A percentile compares a stretch with the other conserved stretches of the same genome.
Conservation (phyloP, 1,140 invertebrate genomes). For the Maniola jurtina region DNA sequence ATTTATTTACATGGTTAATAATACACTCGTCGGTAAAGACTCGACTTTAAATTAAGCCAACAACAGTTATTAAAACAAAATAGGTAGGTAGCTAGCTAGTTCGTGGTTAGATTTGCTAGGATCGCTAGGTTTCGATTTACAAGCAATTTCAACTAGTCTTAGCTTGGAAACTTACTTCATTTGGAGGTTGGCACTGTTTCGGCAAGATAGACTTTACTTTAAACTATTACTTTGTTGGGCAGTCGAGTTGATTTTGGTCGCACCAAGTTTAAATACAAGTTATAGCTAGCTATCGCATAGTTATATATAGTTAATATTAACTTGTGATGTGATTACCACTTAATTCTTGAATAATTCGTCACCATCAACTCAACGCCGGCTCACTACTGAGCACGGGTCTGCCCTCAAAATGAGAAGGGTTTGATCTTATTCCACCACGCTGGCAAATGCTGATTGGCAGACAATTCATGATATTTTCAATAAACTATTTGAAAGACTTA, state of each 20-base stretch:
- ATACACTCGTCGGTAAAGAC: background rate
- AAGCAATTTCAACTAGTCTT: slow-evolving; percentile 16
- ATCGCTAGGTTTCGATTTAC: slow-evolving; percentile 16
- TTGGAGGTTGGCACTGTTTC: slow-evolving; percentile 16
- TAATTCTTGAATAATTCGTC: too few relatives aligned
- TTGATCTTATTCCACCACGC: too few relatives aligned
- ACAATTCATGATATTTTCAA: too few relatives aligned
- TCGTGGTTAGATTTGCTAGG: background rate
- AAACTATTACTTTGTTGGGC: slow-evolving; percentile 9
- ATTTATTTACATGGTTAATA: too few relatives aligned
- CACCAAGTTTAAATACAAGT: background rate
- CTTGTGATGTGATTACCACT: too few relatives aligned
- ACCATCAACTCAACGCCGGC: too few relatives aligned
- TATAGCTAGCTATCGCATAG: too few relatives aligned
- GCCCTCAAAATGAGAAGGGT: too few relatives aligned
- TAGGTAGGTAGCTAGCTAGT: background rate
- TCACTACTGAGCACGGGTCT: too few relatives aligned
- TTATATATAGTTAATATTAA: too few relatives aligned
- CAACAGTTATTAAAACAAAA: background rate
- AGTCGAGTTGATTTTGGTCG: background rate
- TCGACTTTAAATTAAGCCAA: background rate
- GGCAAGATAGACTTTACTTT: slow-evolving; percentile 17
- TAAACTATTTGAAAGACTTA: too few relatives aligned
- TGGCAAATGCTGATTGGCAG: too few relatives aligned
- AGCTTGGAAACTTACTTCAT: slow-evolving; percentile 20